Base-by-base conservation (phyloP, 2,888 invertebrate species). In the Drosophila quinaria region DNA sequence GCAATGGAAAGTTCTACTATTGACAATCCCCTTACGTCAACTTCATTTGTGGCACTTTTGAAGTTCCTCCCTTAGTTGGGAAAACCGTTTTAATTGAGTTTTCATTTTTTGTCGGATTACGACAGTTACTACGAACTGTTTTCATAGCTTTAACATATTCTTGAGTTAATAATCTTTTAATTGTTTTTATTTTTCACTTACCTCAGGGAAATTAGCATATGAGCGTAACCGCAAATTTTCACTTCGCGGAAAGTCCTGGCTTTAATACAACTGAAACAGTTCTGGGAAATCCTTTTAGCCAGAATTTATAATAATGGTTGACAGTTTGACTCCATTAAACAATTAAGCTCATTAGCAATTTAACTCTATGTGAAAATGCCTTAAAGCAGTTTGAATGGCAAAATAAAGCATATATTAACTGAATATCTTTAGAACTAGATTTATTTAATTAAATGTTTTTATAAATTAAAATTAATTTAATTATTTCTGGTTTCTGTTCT, bases 31-130 rank as follows among this genome's bases (percentile, higher is more conserved):
- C n/a, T 29, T 56, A 17, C 19, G 33, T 47, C 37, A 33, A 33
- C 49, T 47, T 60, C n/a, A 71, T 51, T 56, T 50, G 47, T 33
- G 64, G 46, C 55, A 37, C 47, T 51, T 41, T 56, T 47, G n/a
- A 37, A 37, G 37, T 37, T 35, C 9, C 4, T 13, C 39, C 39
- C n/a, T n/a, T 19, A 1, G 33, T 35, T 31, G 33, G 8, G 22
- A 22, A 39, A 25, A 6, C 25, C 51, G 10, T 39, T 39, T 39
- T 39, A 52, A 39, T 52, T 39, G 39, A 25, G 39, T 52, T 52
- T 25, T 25, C 15, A 15, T 49, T 37, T 35, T 31, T 31, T 49
- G 19, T 17, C 13, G 33, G 11, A 17, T 33, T 11, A n/a, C 33
- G 8, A 4, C 3, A n/a, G 10, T 47, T 29, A 2, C 2, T 1